Evolutionary conservation across 2,888 invertebrate genomes (phyloP), one percentile per base, ranked within the genome.

Genomic region (Alentia gelatinosa): DNA sequence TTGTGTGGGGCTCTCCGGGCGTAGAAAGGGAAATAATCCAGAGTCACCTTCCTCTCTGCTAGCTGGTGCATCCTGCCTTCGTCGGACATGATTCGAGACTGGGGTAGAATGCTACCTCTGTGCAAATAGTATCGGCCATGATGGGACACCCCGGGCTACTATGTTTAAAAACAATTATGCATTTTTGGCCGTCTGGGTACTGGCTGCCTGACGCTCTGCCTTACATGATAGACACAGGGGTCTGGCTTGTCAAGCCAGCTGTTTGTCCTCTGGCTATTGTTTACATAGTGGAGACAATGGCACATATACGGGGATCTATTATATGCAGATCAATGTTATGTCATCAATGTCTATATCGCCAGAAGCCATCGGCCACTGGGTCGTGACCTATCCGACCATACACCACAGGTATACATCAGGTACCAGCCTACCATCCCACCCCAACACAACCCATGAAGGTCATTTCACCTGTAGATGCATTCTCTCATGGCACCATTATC

Each of bases 261-360:
- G 86, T 47, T 47, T 86, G 50, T 86, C 86, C 86, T 26, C 33
- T 86, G 86, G 86, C 86, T 42, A 86, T 86, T 86, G 86, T 86
- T 86, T 26, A 86, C 86, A 86, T 7, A 42, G 33, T 1, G 30
- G 47, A 86, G 35, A 86, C 86, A 86, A 86, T 86, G 86, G 86
- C 33, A 19, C 42, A 47, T 47, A n/a, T 30, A 47, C 86, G 35
- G 47, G 33, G 47, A 86, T 47, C 86, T 47, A 86, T 86, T 86
- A 50, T 86, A 86, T 86, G 86, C 86, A 86, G 86, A 86, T 86
- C 86, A 86, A 86, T 86, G 86, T 86, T 86, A 86, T 86, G 86
- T 86, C 86, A 86, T 86, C 86, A 86, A 42, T 47, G 42, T 50
- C 86, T 39, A 39, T 26, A 39, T 42, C 47, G 47, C 86, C 86